Base-by-base conservation (phyloP, 2,797 vertebrate species). In the Microcaecilia unicolor region DNA sequence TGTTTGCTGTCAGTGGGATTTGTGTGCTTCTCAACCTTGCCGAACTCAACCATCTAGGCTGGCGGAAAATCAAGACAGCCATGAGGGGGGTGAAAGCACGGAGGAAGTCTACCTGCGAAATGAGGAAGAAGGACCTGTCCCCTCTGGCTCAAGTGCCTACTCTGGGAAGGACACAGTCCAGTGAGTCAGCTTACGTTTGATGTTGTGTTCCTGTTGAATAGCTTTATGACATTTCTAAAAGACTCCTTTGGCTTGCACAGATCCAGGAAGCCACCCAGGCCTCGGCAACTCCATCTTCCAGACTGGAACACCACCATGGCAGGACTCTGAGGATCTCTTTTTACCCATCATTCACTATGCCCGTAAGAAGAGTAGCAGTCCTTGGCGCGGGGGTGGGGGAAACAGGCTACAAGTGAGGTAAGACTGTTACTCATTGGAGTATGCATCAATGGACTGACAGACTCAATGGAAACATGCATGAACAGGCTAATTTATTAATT, bases 1-100 rank as follows among this genome's bases (percentile, higher is more conserved):
- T 93, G 91, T 93, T 93, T 0, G 91, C 91, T 0, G 91, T 93
- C 13, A 92, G 90, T 2, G 88, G 90, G 2, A 78, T 93, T 37
- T 92, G 90, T 4, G 91, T 93, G 7, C 72, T 90, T 30, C 87
- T 92, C 61, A 92, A 92, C 72, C 58, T 93, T 56, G 91, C 90
- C 0, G 90, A 93, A 68, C 87, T 93, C 41, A 90, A 93, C 77
- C 90, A 93, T 34, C 60, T 93, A 28, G 90, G 90, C 22, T 93
- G 90, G 90, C 71, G 84, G 29, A 89, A 93, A 71, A 88, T 92
- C 42, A 84, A 84, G 34, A 80, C 83, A 0, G 90, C 90, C 22
- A 83, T 89, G 35, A 61, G 84, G 6, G 90, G 90, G 0, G 90
- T 81, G 1, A 83, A 81, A 47, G 89, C 86, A 5, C 81, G 88